A percentile compares a stretch with the other conserved stretches of the same genome.
These are phyloP conservation scores for Tenthredo notha DNA, from an alignment of 2,888 invertebrate genomes.

Conservation along the genomic window DNA sequence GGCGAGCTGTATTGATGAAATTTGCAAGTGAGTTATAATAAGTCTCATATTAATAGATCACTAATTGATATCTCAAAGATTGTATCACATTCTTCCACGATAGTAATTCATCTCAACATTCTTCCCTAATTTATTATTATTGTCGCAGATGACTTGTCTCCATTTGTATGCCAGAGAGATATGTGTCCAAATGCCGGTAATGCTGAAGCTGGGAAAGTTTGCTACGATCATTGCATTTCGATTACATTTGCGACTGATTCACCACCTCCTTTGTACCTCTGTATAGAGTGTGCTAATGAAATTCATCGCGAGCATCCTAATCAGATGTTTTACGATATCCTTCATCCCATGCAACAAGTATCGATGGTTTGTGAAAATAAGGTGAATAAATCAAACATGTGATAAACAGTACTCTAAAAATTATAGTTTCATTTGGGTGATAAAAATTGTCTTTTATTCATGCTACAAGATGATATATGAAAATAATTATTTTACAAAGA, in stretches of 20 bases:
- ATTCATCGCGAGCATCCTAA: slow-evolving; percentile 93
- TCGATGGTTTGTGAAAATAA: slow-evolving; percentile 98
- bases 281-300: slow-evolving; percentile 97
- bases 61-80: background rate
- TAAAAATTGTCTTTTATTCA: background rate
- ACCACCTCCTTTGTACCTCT: slow-evolving; percentile 96
- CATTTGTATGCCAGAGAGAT: slow-evolving; percentile 94
- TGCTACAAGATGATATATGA: background rate
- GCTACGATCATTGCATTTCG: slow-evolving; percentile 95
- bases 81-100: background rate
- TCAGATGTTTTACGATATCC: slow-evolving; percentile 91
- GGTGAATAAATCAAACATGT: slow-evolving; percentile 77
- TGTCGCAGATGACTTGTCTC: slow-evolving; percentile 85
- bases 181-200: slow-evolving; percentile 93
- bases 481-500: background rate
- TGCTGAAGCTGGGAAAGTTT: slow-evolving; percentile 95
- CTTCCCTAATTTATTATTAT: slow-evolving; percentile 5
- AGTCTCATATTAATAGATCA: background rate
- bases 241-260: slow-evolving; percentile 92
- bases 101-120: background rate
- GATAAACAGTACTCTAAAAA: slow-evolving; percentile 18
- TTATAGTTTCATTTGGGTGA: background rate
- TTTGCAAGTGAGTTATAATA: slow-evolving; percentile 86
- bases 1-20: slow-evolving; percentile 92
- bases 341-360: slow-evolving; percentile 96